A percentile compares a stretch with the other conserved stretches of the same genome.
Evolutionary conservation across 1,140 invertebrate genomes (phyloP).

Genomic region (Anastatus disparis): DNA sequence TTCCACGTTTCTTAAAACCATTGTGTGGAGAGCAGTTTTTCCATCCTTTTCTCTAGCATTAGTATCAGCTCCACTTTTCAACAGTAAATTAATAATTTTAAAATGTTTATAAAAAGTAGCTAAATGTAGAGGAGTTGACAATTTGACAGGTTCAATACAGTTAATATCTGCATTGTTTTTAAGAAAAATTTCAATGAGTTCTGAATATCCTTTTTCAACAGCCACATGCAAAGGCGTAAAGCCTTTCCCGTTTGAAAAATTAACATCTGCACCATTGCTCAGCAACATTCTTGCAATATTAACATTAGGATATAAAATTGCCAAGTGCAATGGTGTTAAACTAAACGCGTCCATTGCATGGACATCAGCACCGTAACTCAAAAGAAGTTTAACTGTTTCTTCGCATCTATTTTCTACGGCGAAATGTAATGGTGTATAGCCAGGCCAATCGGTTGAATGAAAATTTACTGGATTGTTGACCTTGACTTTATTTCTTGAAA

Average conservation of each 20-base stretch:
- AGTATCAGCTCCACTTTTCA: not conserved
- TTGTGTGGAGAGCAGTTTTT: constrained; percentile 2
- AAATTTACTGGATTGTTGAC: not conserved
- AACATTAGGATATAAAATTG: not conserved
- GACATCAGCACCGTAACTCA: not conserved
- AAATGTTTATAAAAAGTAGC: not conserved
- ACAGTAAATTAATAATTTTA: not conserved
- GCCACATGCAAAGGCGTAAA: not conserved
- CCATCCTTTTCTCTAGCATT: constrained; percentile 9
- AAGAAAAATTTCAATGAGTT: not conserved
- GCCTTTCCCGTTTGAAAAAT: not conserved
- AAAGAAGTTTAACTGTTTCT: not conserved
- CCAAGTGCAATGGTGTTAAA: not conserved
- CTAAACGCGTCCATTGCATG: not conserved
- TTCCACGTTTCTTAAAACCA: not conserved
- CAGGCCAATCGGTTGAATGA: not conserved
- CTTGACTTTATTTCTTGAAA: not conserved
- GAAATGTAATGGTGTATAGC: constrained; percentile 3
- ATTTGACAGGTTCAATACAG: not conserved
- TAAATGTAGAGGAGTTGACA: not conserved
- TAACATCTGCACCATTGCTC: not conserved
- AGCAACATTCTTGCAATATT: not conserved
- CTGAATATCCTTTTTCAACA: not conserved
- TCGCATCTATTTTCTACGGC: not conserved
- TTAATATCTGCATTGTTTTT: not conserved